A percentile compares a stretch with the other conserved stretches of the same genome.
Conservation (phyloP, 2,888 invertebrate genomes). For the Osmoderma eremita region DNA sequence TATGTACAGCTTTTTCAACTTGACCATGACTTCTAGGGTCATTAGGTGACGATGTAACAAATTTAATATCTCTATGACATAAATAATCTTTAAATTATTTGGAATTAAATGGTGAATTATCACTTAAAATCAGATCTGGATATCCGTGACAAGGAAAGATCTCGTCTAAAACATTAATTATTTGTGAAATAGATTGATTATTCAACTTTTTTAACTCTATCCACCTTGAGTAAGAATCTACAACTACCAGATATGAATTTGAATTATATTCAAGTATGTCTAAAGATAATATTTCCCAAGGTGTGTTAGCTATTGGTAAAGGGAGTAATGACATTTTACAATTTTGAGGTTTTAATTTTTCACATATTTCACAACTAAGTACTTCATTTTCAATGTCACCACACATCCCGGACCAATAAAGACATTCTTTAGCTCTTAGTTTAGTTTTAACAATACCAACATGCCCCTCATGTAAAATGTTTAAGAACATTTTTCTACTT, state of each 20-base stretch:
- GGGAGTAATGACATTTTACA: constrained; percentile 47
- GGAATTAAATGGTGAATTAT: constrained; percentile 47
- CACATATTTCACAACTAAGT: constrained; percentile 44
- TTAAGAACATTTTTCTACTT: too few species aligned
- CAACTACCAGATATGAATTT: constrained; percentile 46
- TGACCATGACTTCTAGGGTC: constrained; percentile 48
- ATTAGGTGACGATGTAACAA: constrained; percentile 42
- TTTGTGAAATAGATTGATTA: too few species aligned
- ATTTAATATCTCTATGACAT: constrained; percentile 43
- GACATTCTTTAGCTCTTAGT: constrained; percentile 46
- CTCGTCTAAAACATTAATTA: constrained; percentile 34
- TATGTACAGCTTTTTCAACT: constrained; percentile 47
- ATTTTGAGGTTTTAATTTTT: constrained; percentile 43
- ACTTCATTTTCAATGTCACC: constrained; percentile 46
- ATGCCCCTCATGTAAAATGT: too few species aligned
- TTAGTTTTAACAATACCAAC: constrained; percentile 52
- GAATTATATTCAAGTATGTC: constrained; percentile 52
- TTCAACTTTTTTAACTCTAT: constrained; percentile 41
- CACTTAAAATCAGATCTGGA: constrained; percentile 45
- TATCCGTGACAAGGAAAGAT: constrained; percentile 47
- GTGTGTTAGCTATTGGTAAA: constrained; percentile 50
- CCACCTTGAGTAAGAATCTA: constrained; percentile 51
- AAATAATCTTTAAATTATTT: constrained; percentile 39
- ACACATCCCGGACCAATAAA: constrained; percentile 50
- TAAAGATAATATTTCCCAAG: constrained; percentile 52